phyloP scores from a whole-genome alignment of 1,140 invertebrate genomes.

The Saccostrea cuccullata region DNA sequence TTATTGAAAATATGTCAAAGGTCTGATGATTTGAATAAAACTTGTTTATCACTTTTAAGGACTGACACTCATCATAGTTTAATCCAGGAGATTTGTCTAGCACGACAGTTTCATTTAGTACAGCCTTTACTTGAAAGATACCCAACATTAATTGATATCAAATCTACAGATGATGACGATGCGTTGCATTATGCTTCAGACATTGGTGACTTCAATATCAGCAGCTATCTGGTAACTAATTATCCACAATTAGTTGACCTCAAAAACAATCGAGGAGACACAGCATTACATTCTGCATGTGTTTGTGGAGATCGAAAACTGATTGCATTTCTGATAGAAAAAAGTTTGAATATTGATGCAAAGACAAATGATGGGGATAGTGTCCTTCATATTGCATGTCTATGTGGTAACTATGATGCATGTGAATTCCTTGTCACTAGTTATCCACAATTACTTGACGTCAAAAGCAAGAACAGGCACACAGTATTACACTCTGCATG shows the following conservation, averaged over 20 bases:
- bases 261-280: too few species aligned
- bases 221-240: too few species aligned
- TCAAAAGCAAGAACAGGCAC: too few species aligned
- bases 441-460: too few species aligned
- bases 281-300: not conserved
- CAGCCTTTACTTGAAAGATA: not conserved
- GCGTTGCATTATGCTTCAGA: too few species aligned
- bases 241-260: too few species aligned
- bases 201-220: too few species aligned
- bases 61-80: not conserved
- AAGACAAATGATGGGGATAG: not conserved
- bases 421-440: too few species aligned
- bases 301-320: not conserved
- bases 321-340: not conserved
- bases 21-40: not conserved
- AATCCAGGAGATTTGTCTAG: not conserved
- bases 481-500: not conserved
- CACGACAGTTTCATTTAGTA: not conserved
- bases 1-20: not conserved
- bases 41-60: not conserved
- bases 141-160: not conserved
- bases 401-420: too few species aligned
- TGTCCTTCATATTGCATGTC: not conserved
- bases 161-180: too few species aligned
- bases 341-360: not conserved